A percentile compares a stretch with the other conserved stretches of the same genome.
These are phyloP conservation scores for Chaenocephalus aceratus DNA, from an alignment of 2,113 vertebrate genomes.

Conservation along the genomic window DNA sequence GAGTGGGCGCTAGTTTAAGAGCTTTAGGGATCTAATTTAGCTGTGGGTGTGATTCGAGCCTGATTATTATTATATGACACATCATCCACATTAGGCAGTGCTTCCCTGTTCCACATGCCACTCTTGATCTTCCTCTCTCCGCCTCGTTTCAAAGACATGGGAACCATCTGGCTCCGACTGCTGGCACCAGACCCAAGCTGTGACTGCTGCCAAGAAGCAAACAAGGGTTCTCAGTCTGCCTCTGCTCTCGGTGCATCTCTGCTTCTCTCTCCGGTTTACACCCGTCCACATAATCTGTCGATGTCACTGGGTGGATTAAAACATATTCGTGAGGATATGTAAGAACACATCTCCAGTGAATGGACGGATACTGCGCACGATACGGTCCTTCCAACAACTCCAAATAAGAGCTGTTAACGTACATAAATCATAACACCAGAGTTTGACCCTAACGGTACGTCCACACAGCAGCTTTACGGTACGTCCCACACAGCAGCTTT, in stretches of 20 bases:
- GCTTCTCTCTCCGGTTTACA: conserved; percentile 58
- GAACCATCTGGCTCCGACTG: conserved; percentile 79
- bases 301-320: conserved; percentile 43
- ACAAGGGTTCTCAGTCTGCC: conserved; percentile 56
- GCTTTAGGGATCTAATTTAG: conserved; percentile 76
- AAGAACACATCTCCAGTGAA: conserved; percentile 26
- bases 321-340: conserved; percentile 35
- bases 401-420: too few relatives aligned
- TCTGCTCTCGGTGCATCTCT: conserved; percentile 40
- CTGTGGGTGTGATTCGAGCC: conserved; percentile 69
- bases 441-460: too few relatives aligned
- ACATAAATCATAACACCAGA: too few relatives aligned
- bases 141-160: conserved; percentile 73
- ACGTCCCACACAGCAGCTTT: too few relatives aligned
- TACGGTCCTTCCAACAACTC: too few relatives aligned
- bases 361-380: background rate
- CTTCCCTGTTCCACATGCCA: conserved; percentile 71
- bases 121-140: conserved; percentile 70
- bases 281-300: conserved; percentile 55
- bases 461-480: too few relatives aligned
- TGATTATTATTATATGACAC: conserved; percentile 81
- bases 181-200: conserved; percentile 66
- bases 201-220: conserved; percentile 77
- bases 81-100: conserved; percentile 75
- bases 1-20: conserved; percentile 62